Conservation (phyloP, 2,113 vertebrate species). For the Menura novaehollandiae region DNA sequence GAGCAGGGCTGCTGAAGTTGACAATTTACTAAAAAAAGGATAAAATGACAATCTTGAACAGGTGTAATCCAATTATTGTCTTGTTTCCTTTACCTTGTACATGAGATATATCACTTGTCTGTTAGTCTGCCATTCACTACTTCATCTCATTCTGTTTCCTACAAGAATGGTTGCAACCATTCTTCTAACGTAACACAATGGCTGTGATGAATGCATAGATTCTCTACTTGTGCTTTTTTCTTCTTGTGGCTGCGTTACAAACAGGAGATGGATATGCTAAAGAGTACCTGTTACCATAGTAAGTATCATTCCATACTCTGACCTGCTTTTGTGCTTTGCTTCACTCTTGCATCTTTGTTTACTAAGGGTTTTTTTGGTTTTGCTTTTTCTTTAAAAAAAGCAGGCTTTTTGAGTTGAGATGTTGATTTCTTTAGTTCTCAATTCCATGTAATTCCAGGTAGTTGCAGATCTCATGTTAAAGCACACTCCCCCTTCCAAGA, state of each 20-base stretch:
- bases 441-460: background rate
- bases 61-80: conserved; percentile 82
- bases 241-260: conserved; percentile 94
- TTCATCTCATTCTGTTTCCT: conserved; percentile 78
- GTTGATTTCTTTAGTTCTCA: background rate
- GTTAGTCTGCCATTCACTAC: conserved; percentile 72
- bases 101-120: conserved; percentile 70
- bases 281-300: conserved; percentile 99
- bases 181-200: conserved; percentile 82
- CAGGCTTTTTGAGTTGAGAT: conserved; percentile 22
- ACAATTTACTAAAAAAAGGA: background rate
- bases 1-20: background rate
- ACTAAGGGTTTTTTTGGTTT: conserved; percentile 7
- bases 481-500: background rate
- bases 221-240: conserved; percentile 99
- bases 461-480: background rate
- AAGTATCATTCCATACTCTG: conserved; percentile 86
- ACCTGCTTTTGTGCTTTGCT: conserved; percentile 80
- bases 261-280: conserved; percentile 98
- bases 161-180: conserved; percentile 84
- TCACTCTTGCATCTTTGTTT: conserved; percentile 68
- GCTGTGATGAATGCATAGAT: conserved; percentile 96
- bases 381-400: background rate
- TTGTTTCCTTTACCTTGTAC: conserved; percentile 51
- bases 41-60: background rate